Percentiles rank a stretch among this genome's conserved stretches.
Evolutionary conservation across 2,888 invertebrate genomes (phyloP).

Genomic region (Sinelater perroti): DNA sequence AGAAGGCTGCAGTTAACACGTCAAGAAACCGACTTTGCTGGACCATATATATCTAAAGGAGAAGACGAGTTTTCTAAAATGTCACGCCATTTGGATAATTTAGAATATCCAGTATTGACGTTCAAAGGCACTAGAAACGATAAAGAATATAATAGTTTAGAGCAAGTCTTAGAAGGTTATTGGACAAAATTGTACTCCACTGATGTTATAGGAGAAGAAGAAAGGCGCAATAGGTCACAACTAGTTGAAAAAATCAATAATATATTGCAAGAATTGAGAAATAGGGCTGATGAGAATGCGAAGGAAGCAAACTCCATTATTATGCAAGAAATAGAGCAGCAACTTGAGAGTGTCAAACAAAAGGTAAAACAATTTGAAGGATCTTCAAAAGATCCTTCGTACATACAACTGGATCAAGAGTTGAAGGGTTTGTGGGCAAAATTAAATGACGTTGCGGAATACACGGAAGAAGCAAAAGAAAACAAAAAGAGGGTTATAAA

Average conservation of each 20-base stretch:
- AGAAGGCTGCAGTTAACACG: neutral
- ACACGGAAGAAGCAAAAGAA: conserved; percentile 26
- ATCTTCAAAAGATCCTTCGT: conserved; percentile 23
- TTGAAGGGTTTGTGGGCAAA: conserved; percentile 37
- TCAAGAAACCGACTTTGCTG: neutral
- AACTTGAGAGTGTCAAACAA: conserved; percentile 30
- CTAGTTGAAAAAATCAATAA: conserved; percentile 37
- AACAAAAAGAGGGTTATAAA: conserved; percentile 36
- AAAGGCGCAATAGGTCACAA: conserved; percentile 24
- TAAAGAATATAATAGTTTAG: conserved; percentile 36
- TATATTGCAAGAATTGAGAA: conserved; percentile 35
- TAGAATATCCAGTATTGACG: conserved; percentile 36
- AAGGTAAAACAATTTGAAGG: conserved; percentile 30
- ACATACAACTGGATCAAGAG: conserved; percentile 37
- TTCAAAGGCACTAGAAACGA: conserved; percentile 40
- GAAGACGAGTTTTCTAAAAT: conserved; percentile 22
- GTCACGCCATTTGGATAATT: conserved; percentile 31
- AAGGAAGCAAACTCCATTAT: conserved; percentile 28
- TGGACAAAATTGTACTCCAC: conserved; percentile 36
- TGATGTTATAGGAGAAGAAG: conserved; percentile 28
- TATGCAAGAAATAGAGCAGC: conserved; percentile 35
- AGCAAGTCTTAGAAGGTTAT: conserved; percentile 37
- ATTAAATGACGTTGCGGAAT: conserved; percentile 34
- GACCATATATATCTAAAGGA: too few species aligned
- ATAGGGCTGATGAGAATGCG: conserved; percentile 38